These are phyloP conservation scores for Leuctra nigra DNA, from an alignment of 2,888 invertebrate genomes.

Conservation along the genomic window DNA sequence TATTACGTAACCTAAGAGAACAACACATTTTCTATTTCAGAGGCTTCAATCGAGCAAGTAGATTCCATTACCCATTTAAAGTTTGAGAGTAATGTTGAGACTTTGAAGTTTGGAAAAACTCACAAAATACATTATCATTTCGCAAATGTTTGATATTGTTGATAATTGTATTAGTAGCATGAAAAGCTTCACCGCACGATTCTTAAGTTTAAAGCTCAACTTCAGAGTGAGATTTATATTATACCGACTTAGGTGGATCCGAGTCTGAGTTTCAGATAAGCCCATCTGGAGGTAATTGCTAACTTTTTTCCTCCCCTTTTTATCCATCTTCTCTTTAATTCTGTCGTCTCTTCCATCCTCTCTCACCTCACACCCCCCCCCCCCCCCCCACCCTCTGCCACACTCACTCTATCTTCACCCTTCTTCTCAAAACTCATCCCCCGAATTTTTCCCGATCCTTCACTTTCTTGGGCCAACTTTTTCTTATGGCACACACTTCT, in stretches of 20 bases:
- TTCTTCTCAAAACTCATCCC: not conserved
- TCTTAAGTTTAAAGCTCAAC: no score
- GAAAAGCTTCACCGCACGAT: no score
- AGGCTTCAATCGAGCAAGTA: no score
- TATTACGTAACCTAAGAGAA: no score
- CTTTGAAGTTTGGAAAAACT: no score
- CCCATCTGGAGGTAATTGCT: not conserved
- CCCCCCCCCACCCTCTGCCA: not conserved
- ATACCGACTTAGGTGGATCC: not conserved
- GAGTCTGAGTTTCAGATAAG: not conserved
- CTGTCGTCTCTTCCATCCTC: not conserved
- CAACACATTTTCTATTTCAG: no score
- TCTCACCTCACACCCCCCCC: not conserved
- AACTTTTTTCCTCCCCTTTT: not conserved
- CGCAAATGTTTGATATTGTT: no score
- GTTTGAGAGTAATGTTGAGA: no score
- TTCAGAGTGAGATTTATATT: not conserved
- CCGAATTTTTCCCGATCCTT: not conserved
- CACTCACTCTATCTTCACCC: not conserved
- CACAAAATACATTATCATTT: no score
- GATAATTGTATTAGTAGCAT: no score
- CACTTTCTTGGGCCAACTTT: not conserved
- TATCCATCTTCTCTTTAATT: not conserved
- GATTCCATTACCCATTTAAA: no score
- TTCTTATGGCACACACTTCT: not conserved